Conservation (phyloP, 2,797 vertebrate genomes). For the Pteropus rufus region DNA sequence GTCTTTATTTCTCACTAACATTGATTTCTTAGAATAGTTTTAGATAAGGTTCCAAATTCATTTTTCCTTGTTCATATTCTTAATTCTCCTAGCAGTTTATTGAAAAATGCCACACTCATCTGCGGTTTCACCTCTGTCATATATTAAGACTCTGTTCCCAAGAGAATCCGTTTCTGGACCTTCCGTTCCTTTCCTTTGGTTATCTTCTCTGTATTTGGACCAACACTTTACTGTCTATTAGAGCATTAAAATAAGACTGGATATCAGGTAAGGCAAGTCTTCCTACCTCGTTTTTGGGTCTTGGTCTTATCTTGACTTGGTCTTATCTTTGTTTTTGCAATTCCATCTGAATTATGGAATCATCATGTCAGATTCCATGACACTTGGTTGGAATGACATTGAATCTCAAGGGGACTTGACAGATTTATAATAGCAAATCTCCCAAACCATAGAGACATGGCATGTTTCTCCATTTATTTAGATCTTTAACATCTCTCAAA, state of each 20-base stretch:
- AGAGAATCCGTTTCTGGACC: not conserved
- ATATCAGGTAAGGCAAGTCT: not conserved
- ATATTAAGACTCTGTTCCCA: not conserved
- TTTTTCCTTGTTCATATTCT: not conserved
- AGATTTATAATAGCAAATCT: not conserved
- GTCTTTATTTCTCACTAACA: not conserved
- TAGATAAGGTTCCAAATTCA: not conserved
- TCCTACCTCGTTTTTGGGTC: not conserved
- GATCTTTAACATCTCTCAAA: not conserved
- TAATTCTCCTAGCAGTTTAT: not conserved
- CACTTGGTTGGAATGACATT: not conserved
- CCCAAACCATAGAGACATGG: not conserved
- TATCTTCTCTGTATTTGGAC: not conserved
- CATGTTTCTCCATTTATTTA: not conserved
- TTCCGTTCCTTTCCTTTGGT: not conserved
- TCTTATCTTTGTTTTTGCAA: not conserved
- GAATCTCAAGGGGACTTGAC: not conserved
- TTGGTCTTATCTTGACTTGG: not conserved
- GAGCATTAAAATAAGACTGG: not conserved
- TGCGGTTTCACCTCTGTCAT: not conserved
- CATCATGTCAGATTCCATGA: not conserved
- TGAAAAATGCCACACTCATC: not conserved
- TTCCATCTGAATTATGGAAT: not conserved
- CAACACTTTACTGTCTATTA: not conserved
- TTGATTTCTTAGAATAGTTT: not conserved